These are phyloP conservation scores for Gavia stellata DNA, from an alignment of 2,113 vertebrate genomes.

Conservation along the genomic window DNA sequence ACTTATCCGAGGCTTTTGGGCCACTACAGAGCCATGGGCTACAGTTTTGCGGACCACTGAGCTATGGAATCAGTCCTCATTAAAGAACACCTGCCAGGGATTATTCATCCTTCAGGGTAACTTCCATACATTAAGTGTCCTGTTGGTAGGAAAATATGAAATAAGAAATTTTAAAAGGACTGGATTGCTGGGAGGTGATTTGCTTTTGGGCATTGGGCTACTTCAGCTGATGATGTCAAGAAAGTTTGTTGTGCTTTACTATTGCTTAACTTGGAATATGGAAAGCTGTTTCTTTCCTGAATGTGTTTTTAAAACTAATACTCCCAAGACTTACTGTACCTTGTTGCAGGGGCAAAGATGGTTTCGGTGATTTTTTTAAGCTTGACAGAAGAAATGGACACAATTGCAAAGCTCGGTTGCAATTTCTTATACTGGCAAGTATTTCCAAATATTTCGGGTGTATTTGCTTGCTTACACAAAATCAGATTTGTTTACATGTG, in stretches of 20 bases:
- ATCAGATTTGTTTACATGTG: background rate
- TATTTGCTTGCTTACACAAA: background rate
- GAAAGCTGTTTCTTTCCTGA: background rate
- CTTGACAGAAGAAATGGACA: background rate
- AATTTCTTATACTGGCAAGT: background rate
- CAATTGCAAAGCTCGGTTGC: background rate
- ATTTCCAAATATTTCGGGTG: background rate
- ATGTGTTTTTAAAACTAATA: background rate
- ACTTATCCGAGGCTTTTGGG: background rate
- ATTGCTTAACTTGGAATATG: background rate
- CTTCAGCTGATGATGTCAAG: background rate
- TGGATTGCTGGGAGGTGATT: background rate
- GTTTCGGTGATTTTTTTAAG: background rate
- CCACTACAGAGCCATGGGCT: background rate
- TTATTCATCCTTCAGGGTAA: background rate
- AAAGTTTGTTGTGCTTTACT: background rate
- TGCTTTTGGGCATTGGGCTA: background rate
- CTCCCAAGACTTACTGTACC: background rate
- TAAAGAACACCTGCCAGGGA: slow-evolving; percentile 11
- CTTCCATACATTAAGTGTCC: background rate
- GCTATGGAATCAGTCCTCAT: background rate
- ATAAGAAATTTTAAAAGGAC: background rate
- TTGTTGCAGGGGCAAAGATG: background rate
- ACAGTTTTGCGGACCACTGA: background rate
- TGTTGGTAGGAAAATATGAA: background rate